Evolutionary conservation across 2,888 invertebrate genomes (phyloP).

Genomic region (Sthenelais limicola): DNA sequence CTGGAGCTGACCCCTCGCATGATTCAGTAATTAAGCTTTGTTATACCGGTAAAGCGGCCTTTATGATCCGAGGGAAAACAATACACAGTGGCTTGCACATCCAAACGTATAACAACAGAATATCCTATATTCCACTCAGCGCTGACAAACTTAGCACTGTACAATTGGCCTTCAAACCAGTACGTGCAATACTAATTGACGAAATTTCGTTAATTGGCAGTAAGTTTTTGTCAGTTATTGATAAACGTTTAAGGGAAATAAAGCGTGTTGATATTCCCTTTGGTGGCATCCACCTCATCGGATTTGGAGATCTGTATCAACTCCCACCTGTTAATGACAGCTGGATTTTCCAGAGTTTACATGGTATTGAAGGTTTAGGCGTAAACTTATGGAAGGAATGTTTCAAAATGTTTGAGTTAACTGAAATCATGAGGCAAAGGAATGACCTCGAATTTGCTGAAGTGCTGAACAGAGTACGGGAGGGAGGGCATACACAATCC

Average conservation of each 20-base stretch:
- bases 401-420: background rate
- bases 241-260: background rate
- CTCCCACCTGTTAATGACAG: background rate
- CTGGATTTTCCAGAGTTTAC: background rate
- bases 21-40: background rate
- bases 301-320: background rate
- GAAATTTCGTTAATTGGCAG: background rate
- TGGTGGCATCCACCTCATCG: background rate
- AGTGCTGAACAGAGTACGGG: background rate
- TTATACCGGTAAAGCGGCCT: background rate
- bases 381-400: background rate
- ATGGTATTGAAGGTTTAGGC: background rate
- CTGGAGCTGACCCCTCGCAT: background rate
- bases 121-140: no score
- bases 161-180: background rate
- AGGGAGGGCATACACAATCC: background rate
- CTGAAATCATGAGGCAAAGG: background rate
- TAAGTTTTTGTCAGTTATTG: background rate
- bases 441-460: background rate
- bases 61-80: background rate
- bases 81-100: background rate
- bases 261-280: background rate
- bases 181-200: background rate
- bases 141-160: background rate
- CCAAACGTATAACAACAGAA: no score